These are phyloP conservation scores for Palythoa caribaeorum DNA, from an alignment of 92 coral and sea anemone genomes.

Conservation along the genomic window DNA sequence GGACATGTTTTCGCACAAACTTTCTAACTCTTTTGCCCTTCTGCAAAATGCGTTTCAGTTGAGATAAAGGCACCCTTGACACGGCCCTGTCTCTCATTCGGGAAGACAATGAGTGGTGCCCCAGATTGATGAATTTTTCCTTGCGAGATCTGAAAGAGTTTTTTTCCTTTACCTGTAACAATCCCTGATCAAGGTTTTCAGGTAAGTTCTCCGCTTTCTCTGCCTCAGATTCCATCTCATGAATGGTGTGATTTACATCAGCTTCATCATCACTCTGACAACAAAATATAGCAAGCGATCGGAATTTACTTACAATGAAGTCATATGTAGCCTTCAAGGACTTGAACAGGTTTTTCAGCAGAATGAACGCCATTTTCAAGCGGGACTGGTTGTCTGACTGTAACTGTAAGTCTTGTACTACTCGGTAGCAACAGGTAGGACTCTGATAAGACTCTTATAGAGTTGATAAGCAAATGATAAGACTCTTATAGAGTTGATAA, in stretches of 20 bases:
- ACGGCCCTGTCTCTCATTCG: slow-evolving; percentile 20
- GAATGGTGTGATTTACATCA: not conserved
- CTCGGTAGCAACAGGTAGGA: slow-evolving; percentile 4
- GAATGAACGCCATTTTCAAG: slow-evolving; percentile 24
- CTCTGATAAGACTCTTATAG: slow-evolving; percentile 15
- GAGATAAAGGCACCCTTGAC: not conserved
- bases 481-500: not conserved
- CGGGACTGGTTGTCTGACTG: slow-evolving; percentile 17
- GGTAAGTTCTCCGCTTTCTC: slow-evolving; percentile 5
- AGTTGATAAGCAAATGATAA: slow-evolving; percentile 8
- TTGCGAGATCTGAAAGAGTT: slow-evolving; percentile 14
- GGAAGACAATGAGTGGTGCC: not conserved
- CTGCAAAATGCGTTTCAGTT: too few species aligned
- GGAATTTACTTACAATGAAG: slow-evolving; percentile 21
- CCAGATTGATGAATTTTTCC: slow-evolving; percentile 2
- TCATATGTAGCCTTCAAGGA: slow-evolving; percentile 34
- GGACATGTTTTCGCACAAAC: too few species aligned
- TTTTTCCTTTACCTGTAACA: slow-evolving; percentile 16
- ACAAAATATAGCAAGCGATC: slow-evolving; percentile 32
- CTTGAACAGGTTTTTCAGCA: slow-evolving; percentile 33
- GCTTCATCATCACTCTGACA: slow-evolving; percentile 28
- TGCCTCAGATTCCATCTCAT: slow-evolving; percentile 5
- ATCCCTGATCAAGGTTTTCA: slow-evolving; percentile 4
- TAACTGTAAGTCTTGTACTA: slow-evolving; percentile 10
- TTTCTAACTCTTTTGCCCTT: too few species aligned